A percentile compares a stretch with the other conserved stretches of the same genome.
Evolutionary conservation across 2,888 invertebrate species (phyloP).

Genomic region (Syrphus vitripennis): DNA sequence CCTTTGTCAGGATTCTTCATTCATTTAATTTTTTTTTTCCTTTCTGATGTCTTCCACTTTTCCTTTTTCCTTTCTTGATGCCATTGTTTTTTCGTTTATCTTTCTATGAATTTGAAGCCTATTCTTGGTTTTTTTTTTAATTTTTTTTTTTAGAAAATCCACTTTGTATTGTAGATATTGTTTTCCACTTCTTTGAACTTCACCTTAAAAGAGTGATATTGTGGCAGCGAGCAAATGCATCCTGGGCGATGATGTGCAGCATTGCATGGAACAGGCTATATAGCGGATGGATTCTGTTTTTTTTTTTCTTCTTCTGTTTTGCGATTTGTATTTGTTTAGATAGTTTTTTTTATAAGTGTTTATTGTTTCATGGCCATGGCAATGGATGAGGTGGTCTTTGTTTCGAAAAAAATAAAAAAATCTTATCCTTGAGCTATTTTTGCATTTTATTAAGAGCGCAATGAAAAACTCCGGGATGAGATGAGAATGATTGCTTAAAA

Average conservation of each 20-base stretch:
- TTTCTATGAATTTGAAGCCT: conserved; percentile 5
- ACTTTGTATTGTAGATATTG: conserved; percentile 61
- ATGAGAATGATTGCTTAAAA: neutral
- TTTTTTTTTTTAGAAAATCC: conserved; percentile 28
- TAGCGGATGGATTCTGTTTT: conserved; percentile 23
- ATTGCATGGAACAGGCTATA: neutral
- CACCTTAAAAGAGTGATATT: conserved; percentile 51
- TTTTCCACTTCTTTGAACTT: conserved; percentile 71
- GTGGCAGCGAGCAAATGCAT: conserved; percentile 20
- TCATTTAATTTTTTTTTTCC: conserved; percentile 53
- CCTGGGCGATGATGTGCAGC: neutral
- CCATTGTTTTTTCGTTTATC: neutral
- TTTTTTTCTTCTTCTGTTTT: too few species aligned
- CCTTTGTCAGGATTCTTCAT: conserved; percentile 51
- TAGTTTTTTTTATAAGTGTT: conserved; percentile 11
- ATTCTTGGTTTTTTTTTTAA: neutral
- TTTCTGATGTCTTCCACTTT: conserved; percentile 13
- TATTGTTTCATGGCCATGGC: conserved; percentile 47
- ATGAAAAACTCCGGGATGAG: neutral
- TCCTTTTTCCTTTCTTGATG: conserved; percentile 3
- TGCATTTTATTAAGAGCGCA: neutral
- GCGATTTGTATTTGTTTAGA: conserved; percentile 36
- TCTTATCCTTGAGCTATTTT: conserved; percentile 62
- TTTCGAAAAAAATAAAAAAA: neutral
- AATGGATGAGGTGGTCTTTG: conserved; percentile 53